Evolutionary conservation across 2,888 invertebrate genomes (phyloP), one percentile per base, ranked within the genome.

Genomic region (Nycteola revayana): DNA sequence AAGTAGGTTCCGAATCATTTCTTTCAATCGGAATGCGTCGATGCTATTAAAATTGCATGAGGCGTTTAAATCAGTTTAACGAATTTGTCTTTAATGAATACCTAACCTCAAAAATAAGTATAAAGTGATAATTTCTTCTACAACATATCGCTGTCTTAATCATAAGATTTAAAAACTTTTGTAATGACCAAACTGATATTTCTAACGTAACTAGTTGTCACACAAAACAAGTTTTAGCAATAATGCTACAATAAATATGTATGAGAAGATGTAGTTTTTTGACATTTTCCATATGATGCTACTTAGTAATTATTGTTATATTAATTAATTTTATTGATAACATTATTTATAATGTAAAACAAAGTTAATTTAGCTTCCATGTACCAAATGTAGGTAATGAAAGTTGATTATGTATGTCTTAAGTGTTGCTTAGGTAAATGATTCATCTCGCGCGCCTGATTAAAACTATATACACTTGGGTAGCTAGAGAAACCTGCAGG

Each of bases 101-200:
- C n/a, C n/a, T n/a, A n/a, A n/a, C n/a, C n/a, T n/a, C n/a, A n/a
- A n/a, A n/a, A n/a, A n/a, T n/a, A n/a, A n/a, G n/a, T n/a, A n/a
- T 14, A 14, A 2, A 5, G 5, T 18, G 7, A 9, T 9, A 9
- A 28, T 28, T 36, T 31, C 26, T 28, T 49, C 24, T 43, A 23
- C 27, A 55, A 25, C 30, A 49, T 24, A 45, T 25, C 23, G 27
- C 5, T 36, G 7, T 1, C 30, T 32, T 6, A 50, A 46, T 17
- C 41, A 34, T 26, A 42, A 32, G 24, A 36, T 28, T 20, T 43
- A 60, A 48, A 31, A 46, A 45, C 24, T 58, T 65, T 63, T 65
- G 50, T 63, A 62, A 53, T 53, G 66, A 66, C 66, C 60, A 65
- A 64, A 60, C 43, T 42, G 49, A 54, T 42, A 51, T 53, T 58